Base-by-base conservation (phyloP, 1,140 invertebrate species). In the Ectropis grisescens region DNA sequence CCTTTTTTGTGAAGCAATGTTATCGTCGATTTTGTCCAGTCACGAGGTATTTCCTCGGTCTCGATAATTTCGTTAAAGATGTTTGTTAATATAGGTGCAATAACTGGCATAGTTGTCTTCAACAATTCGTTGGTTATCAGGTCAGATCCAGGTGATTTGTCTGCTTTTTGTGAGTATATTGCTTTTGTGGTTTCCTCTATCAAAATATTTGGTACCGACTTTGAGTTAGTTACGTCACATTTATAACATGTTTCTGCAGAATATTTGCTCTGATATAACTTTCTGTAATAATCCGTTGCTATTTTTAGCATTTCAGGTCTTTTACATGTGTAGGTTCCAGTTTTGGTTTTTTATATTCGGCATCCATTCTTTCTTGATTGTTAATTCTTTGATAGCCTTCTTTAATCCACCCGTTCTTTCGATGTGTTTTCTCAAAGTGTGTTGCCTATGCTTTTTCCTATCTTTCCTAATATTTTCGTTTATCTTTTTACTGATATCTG, bases 121-220 rank as follows among this genome's bases (percentile, higher is more conserved):
- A 41, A 11, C 15, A 38, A 9, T 35, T 47, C 44, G 24, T 47
- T 47, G 14, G 44, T 37, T 1, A 37, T 32, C 19, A 23, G 10
- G 28, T 43, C 41, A 10, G 22, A n/a, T 24, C 38, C 44, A 1
- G 38, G 44, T 14, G 44, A 13, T 11, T 36, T 45, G 12, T 39
- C 33, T 9, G 2, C 4, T 15, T 36, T 45, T 29, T 40, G 42
- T 15, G 33, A 36, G 2, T 15, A n/a, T 3, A 45, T 33, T 19
- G 37, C 11, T 40, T 25, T 39, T 16, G 33, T 33, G 12, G 29
- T 41, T 41, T 47, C 30, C 33, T 33, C 29, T 14, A 19, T 27
- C 16, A 42, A 28, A 19, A 42, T 42, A 30, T 19, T n/a, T 4
- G 27, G 34, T 13, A 29, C 13, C 6, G 1, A 2, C 9, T 13